Percentiles rank a stretch among this genome's conserved stretches.
Evolutionary conservation across 1,140 invertebrate species (phyloP).

Genomic region (Pachyrhynchus sulphureomaculatus): DNA sequence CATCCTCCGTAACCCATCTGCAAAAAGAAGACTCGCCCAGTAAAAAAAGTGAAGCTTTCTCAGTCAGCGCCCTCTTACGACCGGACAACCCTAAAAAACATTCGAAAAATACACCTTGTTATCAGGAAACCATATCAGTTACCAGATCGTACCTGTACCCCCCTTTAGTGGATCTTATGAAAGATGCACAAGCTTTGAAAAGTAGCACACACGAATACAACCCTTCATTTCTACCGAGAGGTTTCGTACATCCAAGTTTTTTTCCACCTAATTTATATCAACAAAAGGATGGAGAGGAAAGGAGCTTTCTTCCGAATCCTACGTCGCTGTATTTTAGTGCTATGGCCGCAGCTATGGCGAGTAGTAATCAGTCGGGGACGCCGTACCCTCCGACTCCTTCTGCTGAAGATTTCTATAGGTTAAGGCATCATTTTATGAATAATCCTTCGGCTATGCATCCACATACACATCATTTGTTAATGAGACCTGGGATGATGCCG

Average conservation of each 20-base stretch:
- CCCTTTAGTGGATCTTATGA: conserved; percentile 58
- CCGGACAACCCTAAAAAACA: conserved; percentile 70
- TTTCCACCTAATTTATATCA: conserved; percentile 50
- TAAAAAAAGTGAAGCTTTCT: conserved; percentile 76
- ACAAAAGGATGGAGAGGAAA: conserved; percentile 52
- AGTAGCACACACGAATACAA: conserved; percentile 43
- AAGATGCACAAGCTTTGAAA: conserved; percentile 54
- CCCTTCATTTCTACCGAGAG: conserved; percentile 47
- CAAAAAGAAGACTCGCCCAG: conserved; percentile 48
- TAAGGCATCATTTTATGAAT: conserved; percentile 54
- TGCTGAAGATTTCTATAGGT: conserved; percentile 55
- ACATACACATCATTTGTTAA: conserved; percentile 69
- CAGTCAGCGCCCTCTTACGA: conserved; percentile 72
- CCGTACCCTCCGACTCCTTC: conserved; percentile 41
- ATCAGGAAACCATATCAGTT: conserved; percentile 58
- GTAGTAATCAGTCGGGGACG: conserved; percentile 41
- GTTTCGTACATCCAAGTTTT: conserved; percentile 50
- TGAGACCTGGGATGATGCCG: conserved; percentile 66
- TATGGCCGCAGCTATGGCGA: conserved; percentile 56
- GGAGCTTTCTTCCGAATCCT: conserved; percentile 55
- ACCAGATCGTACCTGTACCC: conserved; percentile 64
- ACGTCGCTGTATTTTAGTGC: conserved; percentile 65
- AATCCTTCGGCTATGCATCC: conserved; percentile 54
- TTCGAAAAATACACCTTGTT: conserved; percentile 54
- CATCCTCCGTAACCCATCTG: conserved; percentile 54